A percentile compares a stretch with the other conserved stretches of the same genome.
Evolutionary conservation across 2,113 vertebrate genomes (phyloP).

Genomic region (Podarcis cretensis): DNA sequence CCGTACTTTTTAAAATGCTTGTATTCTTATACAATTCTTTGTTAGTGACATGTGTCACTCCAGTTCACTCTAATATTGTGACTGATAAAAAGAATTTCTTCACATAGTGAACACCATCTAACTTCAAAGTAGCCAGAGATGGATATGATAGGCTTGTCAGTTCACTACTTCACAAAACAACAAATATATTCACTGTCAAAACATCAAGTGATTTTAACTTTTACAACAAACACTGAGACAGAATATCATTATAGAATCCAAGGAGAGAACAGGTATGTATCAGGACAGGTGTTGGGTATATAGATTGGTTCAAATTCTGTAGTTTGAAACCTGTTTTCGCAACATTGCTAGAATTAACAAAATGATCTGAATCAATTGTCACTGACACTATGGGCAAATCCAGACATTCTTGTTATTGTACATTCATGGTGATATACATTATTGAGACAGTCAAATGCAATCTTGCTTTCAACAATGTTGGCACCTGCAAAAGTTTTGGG

Average conservation of each 20-base stretch:
- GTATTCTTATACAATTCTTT: neutral
- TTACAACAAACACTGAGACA: slow-evolving; percentile 35
- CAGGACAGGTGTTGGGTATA: neutral
- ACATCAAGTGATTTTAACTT: slow-evolving; percentile 23
- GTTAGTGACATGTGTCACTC: neutral
- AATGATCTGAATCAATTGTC: neutral
- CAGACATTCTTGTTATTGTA: too few relatives aligned
- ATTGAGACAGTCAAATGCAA: too few relatives aligned
- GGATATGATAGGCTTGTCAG: neutral
- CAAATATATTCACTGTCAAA: slow-evolving; percentile 22
- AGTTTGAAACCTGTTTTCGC: neutral
- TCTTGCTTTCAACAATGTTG: too few relatives aligned
- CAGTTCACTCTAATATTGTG: neutral
- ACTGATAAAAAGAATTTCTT: neutral
- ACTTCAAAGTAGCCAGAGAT: neutral
- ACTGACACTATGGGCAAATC: neutral
- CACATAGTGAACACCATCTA: neutral
- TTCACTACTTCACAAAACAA: slow-evolving; percentile 27
- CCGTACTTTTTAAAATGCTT: neutral
- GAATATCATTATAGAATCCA: slow-evolving; percentile 25
- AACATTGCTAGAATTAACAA: neutral
- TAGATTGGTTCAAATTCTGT: neutral
- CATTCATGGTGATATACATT: too few relatives aligned
- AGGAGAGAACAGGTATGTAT: slow-evolving; percentile 27
- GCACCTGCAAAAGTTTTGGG: too few relatives aligned